Evolutionary conservation across 2,113 vertebrate species (phyloP), one percentile per base, ranked within the genome.

Genomic region (Anseranas semipalmata): DNA sequence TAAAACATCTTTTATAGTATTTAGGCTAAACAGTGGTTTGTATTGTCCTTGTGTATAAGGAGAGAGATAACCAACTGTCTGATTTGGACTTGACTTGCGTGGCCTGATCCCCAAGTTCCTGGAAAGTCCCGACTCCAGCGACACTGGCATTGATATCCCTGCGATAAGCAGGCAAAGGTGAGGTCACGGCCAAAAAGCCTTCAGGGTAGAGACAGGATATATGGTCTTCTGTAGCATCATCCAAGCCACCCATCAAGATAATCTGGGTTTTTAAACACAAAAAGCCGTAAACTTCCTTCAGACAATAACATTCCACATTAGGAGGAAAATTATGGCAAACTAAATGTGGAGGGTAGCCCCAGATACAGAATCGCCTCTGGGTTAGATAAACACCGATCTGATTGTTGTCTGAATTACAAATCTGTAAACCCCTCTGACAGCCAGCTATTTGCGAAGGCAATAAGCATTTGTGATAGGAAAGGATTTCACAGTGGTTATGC

Each of bases 381-480:
- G 86, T 91, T 95, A 93, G 62, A 72, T 73, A 79, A 96, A 95
- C 66, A 91, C 80, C 85, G 73, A 85, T 95, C 74, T 89, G 89
- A 91, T 76, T 96, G 89, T 93, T 95, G 70, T 87, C 87, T 91
- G 81, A 94, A 93, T 93, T 91, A 95, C 81, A 80, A 89, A 96
- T 79, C 86, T 89, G 70, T 59, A 94, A 95, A 76, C n/a, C 39
- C 33, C 7, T 93, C 74, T 96, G 94, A 90, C 95, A 96, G 58
- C 48, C 62, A 92, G 74, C 67, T 96, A 89, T 96, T 95, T 93
- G 67, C 45, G 79, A 58, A 95, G 58, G 80, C 80, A 85, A 91
- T 85, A 94, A 89, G 86, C 62, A 89, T 92, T 76, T 94, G 80
- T 73, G 86, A 35, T 85, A 85, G 58, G 70, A 73, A 59, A 46